These are phyloP conservation scores for Cheilosia soror DNA, from an alignment of 2,888 invertebrate species.

Conservation along the genomic window DNA sequence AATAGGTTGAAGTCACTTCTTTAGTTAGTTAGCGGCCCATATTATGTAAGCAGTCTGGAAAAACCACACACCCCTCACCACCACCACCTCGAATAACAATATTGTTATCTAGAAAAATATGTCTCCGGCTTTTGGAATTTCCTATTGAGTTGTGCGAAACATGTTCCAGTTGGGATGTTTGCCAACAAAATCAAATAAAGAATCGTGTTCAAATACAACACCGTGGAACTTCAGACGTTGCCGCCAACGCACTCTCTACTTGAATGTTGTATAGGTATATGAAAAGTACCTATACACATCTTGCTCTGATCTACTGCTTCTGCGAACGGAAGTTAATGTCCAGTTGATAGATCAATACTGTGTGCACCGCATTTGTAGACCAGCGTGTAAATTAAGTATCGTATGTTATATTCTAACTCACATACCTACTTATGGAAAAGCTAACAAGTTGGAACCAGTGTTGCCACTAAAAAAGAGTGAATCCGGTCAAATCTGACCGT, in stretches of 20 bases:
- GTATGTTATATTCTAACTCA: too few species aligned
- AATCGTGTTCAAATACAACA: conserved; percentile 61
- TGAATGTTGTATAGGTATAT: conserved; percentile 8
- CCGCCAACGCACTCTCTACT: conserved; percentile 41
- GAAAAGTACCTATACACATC: background rate
- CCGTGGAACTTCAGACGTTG: conserved; percentile 41
- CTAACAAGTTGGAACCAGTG: too few species aligned
- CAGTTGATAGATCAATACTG: conserved; percentile 13
- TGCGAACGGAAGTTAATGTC: conserved; percentile 49
- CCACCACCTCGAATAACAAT: conserved; percentile 5
- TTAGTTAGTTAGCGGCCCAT: conserved; percentile 24
- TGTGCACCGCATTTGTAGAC: too few species aligned
- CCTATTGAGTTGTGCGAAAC: conserved; percentile 49
- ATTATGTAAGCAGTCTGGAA: conserved; percentile 16
- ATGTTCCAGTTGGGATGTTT: conserved; percentile 54
- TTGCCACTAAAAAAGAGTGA: too few species aligned
- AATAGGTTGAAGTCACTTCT: background rate
- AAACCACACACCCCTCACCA: conserved; percentile 23
- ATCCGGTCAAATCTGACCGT: too few species aligned
- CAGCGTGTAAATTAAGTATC: too few species aligned
- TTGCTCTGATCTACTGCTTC: conserved; percentile 1
- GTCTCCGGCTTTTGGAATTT: conserved; percentile 42
- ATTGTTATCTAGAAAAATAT: conserved; percentile 28
- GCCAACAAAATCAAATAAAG: conserved; percentile 61
- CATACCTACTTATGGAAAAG: too few species aligned